Base-by-base conservation (phyloP, 2,888 invertebrate genomes). In the Protodeltote pygarga region DNA sequence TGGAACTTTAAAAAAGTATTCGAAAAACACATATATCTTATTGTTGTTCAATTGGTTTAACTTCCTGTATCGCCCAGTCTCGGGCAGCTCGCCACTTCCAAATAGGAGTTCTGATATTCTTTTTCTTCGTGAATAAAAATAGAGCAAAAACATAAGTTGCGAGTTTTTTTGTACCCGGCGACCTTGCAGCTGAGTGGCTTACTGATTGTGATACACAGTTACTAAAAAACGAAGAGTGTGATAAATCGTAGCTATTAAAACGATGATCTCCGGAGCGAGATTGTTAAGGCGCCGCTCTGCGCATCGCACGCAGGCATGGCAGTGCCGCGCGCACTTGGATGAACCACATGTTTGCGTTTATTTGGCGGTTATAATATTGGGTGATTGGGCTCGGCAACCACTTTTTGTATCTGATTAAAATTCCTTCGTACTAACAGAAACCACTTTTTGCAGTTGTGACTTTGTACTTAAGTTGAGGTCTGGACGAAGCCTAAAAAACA, bases 1-100 rank as follows among this genome's bases (percentile, higher is more conserved):
- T 63, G 63, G 51, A 57, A 65, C 81, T 81, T 76, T 74, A 81
- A 84, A 68, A 79, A 77, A 74, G 75, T 74, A 74, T 79, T 77
- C 73, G 79, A 80, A 84, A 83, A 83, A 81, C 79, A 79, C 83
- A 87, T 91, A 90, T 91, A 89, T 91, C 90, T 87, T 85, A 83
- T 79, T 83, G 85, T 89, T 84, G 90, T 87, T 79, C 81, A 84
- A 85, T 86, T 72, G 81, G 76, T 73, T 82, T 73, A 72, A 88
- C 89, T 92, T 92, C 92, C 92, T 91, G 91, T 77, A 85, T 71
- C 71, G 85, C 85, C 91, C 85, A 83, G 90, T 89, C 78, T 71
- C 70, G 49, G 71, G 61, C 63, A 67, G 63, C 74, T 69, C 74
- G 81, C 77, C 79, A 85, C 86, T 87, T 85, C 91, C 90, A 90